These are phyloP conservation scores for Orthosia gothica DNA, from an alignment of 2,888 invertebrate species.

Conservation along the genomic window DNA sequence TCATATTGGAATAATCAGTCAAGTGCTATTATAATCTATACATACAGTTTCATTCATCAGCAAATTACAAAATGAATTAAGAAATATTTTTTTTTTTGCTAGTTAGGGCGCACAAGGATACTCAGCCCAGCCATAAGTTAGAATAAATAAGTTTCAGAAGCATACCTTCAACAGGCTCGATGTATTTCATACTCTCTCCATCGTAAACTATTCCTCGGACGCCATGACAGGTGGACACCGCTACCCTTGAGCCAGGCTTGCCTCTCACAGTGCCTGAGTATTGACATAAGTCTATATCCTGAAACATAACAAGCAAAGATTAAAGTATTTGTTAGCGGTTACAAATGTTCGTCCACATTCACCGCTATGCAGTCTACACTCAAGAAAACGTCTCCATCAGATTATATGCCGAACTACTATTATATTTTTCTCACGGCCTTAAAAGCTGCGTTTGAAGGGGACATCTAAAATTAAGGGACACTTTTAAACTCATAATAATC, in stretches of 20 bases:
- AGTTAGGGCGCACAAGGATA: no score
- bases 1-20: no score
- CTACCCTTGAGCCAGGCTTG: conserved; percentile 94
- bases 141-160: not conserved
- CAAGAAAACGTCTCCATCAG: no score
- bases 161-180: conserved; percentile 88
- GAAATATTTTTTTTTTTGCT: no score
- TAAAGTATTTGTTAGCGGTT: not conserved
- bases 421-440: not conserved
- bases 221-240: conserved; percentile 96
- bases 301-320: conserved; percentile 53
- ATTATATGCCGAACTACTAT: not conserved
- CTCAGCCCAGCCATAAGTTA: no score
- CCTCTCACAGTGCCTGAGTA: conserved; percentile 95
- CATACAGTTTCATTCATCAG: no score
- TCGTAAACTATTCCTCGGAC: conserved; percentile 95
- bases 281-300: conserved; percentile 95
- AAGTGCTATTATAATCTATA: not conserved
- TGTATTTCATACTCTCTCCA: conserved; percentile 94
- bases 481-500: conserved; percentile 31
- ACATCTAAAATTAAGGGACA: not conserved
- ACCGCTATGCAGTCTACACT: no score
- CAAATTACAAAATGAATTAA: not conserved
- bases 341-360: not conserved
- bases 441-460: not conserved